Conservation (phyloP, 1,140 invertebrate genomes). For the Atta texana region DNA sequence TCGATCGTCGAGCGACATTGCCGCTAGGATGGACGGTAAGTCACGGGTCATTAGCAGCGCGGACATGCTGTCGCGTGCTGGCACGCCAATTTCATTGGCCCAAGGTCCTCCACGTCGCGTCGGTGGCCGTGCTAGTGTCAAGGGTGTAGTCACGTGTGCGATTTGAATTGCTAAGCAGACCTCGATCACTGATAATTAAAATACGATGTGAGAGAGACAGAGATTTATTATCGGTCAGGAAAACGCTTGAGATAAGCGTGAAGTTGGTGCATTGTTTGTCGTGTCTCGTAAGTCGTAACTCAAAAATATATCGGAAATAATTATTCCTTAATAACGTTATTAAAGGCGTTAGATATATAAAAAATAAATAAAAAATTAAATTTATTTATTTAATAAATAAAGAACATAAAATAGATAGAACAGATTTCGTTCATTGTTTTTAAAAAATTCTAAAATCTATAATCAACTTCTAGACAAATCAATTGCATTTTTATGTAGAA, state of each 20-base stretch:
- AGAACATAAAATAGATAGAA: neutral
- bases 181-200: conserved; percentile 77
- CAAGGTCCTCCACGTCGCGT: conserved; percentile 60
- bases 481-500: neutral
- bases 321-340: neutral
- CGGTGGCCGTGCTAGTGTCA: conserved; percentile 69
- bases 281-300: neutral
- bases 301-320: neutral
- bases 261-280: conserved; percentile 1
- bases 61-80: conserved; percentile 52
- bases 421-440: neutral
- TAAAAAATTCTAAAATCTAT: neutral
- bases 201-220: conserved; percentile 64
- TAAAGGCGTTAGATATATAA: neutral
- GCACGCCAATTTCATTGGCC: conserved; percentile 39
- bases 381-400: neutral
- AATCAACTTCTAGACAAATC: neutral
- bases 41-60: conserved; percentile 21
- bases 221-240: conserved; percentile 38
- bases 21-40: conserved; percentile 69
- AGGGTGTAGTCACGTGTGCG: conserved; percentile 71
- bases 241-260: conserved; percentile 25
- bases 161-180: conserved; percentile 81
- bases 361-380: neutral
- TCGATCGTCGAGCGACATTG: conserved; percentile 17